Conservation (phyloP, 2,113 vertebrate species). For the Alligator sinensis region DNA sequence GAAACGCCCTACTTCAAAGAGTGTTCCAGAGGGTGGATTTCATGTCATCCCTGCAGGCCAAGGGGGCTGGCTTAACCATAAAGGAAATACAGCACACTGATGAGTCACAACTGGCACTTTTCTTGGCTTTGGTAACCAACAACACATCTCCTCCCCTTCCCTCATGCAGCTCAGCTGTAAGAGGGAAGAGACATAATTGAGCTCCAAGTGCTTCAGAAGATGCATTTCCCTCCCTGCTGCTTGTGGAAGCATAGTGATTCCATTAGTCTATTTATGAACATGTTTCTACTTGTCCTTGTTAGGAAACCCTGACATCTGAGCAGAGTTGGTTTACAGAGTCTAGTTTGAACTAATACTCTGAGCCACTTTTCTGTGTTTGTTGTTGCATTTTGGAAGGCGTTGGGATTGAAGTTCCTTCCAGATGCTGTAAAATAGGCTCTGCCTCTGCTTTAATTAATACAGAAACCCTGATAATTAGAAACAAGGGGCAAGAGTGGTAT, state of each 20-base stretch:
- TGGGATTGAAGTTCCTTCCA: neutral
- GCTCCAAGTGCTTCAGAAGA: neutral
- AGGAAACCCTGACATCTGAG: neutral
- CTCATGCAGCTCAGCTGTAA: neutral
- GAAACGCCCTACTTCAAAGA: neutral
- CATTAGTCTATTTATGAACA: neutral
- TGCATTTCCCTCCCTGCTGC: neutral
- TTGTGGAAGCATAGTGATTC: neutral
- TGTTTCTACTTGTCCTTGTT: neutral
- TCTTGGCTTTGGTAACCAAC: neutral
- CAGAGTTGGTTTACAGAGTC: neutral
- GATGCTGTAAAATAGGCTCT: neutral
- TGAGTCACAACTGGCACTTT: neutral
- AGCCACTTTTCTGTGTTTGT: neutral
- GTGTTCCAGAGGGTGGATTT: neutral
- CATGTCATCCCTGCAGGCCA: neutral
- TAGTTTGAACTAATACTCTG: neutral
- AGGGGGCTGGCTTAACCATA: neutral
- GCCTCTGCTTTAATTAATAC: conserved; percentile 60
- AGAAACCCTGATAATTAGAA: conserved; percentile 70
- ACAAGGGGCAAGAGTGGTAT: conserved; percentile 48
- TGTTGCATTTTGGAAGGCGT: neutral
- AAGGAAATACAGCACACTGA: neutral
- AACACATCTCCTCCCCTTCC: neutral
- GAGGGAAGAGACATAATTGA: neutral